These are phyloP conservation scores for Idaea straminata DNA, from an alignment of 2,888 invertebrate genomes.

Conservation along the genomic window DNA sequence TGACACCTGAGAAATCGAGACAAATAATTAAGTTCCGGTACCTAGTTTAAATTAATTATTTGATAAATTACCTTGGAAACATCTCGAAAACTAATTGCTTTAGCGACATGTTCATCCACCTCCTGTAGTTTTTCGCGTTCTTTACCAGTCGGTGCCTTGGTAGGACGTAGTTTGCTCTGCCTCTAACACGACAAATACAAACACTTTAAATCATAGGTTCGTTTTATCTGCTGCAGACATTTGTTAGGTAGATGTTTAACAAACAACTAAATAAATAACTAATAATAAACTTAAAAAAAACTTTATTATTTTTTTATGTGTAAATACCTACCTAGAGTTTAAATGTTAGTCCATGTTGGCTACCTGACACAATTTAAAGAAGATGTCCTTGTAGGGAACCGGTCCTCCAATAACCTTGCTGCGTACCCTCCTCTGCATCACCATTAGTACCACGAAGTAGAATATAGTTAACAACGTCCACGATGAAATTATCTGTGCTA, in stretches of 20 bases:
- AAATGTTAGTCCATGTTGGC: too few relatives aligned
- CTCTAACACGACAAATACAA: slow-evolving; percentile 35
- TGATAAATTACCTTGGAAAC: slow-evolving; percentile 53
- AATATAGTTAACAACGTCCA: slow-evolving; percentile 53
- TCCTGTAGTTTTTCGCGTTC: slow-evolving; percentile 56
- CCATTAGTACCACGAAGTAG: slow-evolving; percentile 57
- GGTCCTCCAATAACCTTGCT: slow-evolving; percentile 61
- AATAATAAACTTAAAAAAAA: too few relatives aligned
- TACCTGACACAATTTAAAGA: slow-evolving; percentile 51
- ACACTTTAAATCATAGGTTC: too few relatives aligned
- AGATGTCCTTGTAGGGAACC: slow-evolving; percentile 61
- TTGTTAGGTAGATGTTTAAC: too few relatives aligned
- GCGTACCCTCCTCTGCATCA: slow-evolving; percentile 61
- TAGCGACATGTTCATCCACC: slow-evolving; percentile 63
- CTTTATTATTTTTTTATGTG: too few relatives aligned
- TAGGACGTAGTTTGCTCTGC: slow-evolving; percentile 33
- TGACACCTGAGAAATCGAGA: too few relatives aligned
- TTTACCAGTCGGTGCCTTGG: slow-evolving; percentile 41
- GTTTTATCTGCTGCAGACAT: too few relatives aligned
- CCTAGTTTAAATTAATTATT: too few relatives aligned
- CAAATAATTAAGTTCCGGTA: too few relatives aligned
- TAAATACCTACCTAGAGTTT: slow-evolving; percentile 28
- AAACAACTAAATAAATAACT: too few relatives aligned
- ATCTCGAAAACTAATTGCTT: slow-evolving; percentile 58
- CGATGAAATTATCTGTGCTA: slow-evolving; percentile 45